phyloP scores from a whole-genome alignment of 2,113 vertebrate species.

The Heterotis niloticus region DNA sequence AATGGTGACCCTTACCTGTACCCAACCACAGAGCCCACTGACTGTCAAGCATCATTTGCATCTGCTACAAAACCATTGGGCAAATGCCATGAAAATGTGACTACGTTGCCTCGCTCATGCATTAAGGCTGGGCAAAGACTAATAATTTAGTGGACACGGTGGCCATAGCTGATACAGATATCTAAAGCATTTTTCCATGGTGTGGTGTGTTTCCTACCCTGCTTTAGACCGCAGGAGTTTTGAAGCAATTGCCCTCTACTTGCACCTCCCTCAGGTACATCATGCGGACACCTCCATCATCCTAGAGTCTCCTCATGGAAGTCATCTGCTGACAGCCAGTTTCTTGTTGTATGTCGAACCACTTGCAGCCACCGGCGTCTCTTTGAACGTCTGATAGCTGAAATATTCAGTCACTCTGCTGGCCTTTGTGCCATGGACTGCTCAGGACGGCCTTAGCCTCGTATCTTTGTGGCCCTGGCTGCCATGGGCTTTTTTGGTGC shows the following conservation, averaged over 20 bases:
- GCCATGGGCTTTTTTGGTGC: neutral
- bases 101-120: no score
- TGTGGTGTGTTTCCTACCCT: neutral
- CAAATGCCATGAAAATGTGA: no score
- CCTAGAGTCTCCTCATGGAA: neutral
- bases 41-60: no score
- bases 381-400: constrained; percentile 9
- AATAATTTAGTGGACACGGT: no score
- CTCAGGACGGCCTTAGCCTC: neutral
- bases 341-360: neutral
- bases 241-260: neutral
- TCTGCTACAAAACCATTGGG: no score
- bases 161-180: no score
- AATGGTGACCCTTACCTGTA: no score
- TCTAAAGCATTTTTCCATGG: constrained; percentile 5
- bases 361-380: neutral
- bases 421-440: neutral
- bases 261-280: neutral
- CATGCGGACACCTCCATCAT: neutral
- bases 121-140: no score
- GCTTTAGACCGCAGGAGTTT: neutral
- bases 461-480: neutral
- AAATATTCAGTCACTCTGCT: neutral
- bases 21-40: no score
- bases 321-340: neutral